Evolutionary conservation across 2,797 vertebrate genomes (phyloP).

Genomic region (Balearica regulorum): DNA sequence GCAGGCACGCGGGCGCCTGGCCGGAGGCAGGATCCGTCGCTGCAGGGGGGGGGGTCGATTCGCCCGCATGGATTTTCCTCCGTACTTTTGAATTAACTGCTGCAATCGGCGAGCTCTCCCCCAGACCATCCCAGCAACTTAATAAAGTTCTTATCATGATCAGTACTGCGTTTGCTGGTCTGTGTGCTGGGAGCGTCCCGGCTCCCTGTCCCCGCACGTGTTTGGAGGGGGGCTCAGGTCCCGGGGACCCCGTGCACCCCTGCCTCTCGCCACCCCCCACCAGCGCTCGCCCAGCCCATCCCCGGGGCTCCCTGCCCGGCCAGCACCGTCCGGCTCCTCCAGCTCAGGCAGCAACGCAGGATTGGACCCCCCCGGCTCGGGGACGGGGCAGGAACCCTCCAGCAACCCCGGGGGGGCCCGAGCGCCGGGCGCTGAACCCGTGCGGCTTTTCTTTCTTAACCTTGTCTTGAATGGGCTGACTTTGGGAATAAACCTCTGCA

Average conservation of each 20-base stretch:
- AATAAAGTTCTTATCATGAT: fast-evolving
- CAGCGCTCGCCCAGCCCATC: background rate
- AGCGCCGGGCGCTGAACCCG: fast-evolving
- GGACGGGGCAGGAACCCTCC: background rate
- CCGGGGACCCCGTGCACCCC: fast-evolving
- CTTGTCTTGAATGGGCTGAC: background rate
- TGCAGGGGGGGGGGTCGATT: fast-evolving
- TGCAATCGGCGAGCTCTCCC: background rate
- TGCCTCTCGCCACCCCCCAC: background rate
- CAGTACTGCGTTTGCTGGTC: background rate
- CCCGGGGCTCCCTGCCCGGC: background rate
- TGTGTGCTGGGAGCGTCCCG: background rate
- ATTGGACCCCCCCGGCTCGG: background rate
- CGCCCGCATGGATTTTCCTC: fast-evolving
- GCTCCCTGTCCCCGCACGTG: fast-evolving
- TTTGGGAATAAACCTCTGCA: background rate
- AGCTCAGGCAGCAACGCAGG: fast-evolving
- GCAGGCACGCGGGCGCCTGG: background rate
- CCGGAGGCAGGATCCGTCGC: background rate
- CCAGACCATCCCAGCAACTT: background rate
- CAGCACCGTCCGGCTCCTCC: background rate
- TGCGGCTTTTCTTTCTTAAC: background rate
- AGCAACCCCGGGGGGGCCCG: fast-evolving
- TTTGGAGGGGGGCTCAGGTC: background rate
- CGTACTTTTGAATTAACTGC: background rate